phyloP scores from a whole-genome alignment of 2,113 vertebrate species.

The Bos javanicus region DNA sequence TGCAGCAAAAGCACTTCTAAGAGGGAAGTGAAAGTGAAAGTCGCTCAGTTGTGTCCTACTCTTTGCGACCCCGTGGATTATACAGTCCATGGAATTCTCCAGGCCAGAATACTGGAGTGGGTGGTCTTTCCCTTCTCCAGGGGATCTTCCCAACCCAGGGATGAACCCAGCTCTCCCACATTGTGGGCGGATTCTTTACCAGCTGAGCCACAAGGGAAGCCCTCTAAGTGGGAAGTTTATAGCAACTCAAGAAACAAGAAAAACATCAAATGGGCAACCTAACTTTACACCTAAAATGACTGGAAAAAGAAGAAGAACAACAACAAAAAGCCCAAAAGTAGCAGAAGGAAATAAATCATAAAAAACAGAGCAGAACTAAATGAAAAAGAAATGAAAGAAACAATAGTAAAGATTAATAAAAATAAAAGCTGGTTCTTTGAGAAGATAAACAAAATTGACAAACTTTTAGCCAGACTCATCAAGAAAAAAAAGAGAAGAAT shows the following conservation, averaged over 20 bases:
- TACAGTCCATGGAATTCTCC: neutral
- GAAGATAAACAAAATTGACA: neutral
- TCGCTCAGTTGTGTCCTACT: neutral
- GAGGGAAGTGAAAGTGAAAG: neutral
- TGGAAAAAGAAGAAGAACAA: neutral
- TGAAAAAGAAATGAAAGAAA: neutral
- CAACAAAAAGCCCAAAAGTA: neutral
- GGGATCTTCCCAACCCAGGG: neutral
- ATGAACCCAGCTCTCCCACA: neutral
- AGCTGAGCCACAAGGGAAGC: neutral
- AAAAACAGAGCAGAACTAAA: neutral
- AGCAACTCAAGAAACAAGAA: neutral
- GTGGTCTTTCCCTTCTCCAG: neutral
- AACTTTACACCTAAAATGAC: neutral
- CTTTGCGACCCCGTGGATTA: neutral
- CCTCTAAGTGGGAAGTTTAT: neutral
- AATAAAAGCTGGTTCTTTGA: neutral
- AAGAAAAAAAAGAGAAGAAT: neutral
- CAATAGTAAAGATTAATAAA: neutral
- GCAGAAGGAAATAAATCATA: neutral
- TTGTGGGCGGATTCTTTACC: neutral
- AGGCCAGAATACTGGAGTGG: neutral
- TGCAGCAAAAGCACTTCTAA: neutral
- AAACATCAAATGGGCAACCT: neutral
- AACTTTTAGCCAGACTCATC: neutral